Base-by-base conservation (phyloP, 2,888 invertebrate species). In the Kuschelorhynchus macadamiae region DNA sequence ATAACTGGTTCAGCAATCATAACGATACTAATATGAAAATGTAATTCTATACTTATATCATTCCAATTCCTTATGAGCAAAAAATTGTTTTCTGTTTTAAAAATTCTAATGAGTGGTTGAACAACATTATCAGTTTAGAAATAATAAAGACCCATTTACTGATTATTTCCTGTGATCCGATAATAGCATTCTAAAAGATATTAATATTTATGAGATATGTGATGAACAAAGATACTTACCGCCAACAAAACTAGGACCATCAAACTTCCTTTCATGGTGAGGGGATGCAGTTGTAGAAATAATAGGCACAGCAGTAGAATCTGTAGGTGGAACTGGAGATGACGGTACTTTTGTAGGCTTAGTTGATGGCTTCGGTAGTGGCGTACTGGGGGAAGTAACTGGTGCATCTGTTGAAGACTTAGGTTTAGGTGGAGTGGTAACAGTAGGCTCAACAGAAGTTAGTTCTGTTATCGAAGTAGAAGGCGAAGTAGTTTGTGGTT, bases 161-260 rank as follows among this genome's bases (percentile, higher is more conserved):
- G n/a, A n/a, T n/a, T n/a, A n/a, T n/a, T n/a, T n/a, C n/a, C n/a
- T n/a, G n/a, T n/a, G n/a, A n/a, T n/a, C n/a, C n/a, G n/a, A n/a
- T n/a, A n/a, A n/a, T n/a, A n/a, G n/a, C n/a, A n/a, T n/a, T n/a
- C n/a, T n/a, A n/a, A n/a, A n/a, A n/a, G n/a, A n/a, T n/a, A n/a
- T n/a, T n/a, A n/a, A n/a, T n/a, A n/a, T n/a, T n/a, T n/a, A n/a
- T n/a, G n/a, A n/a, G n/a, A n/a, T n/a, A n/a, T n/a, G n/a, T n/a
- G n/a, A n/a, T n/a, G n/a, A n/a, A 47, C 5, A 50, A 50, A 5
- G 39, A 8, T 32, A 49, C 53, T 57, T 70, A 66, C 96, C 96
- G 25, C 95, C 96, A 71, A 93, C 87, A 82, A 93, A 93, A 76
- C 92, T 93, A 0, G 92, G 87, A 1, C 91, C 91, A 81, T 92